Percentiles rank a stretch among this genome's conserved stretches.
phyloP scores from a whole-genome alignment of 2,797 vertebrate genomes.

The Thaleichthys pacificus region DNA sequence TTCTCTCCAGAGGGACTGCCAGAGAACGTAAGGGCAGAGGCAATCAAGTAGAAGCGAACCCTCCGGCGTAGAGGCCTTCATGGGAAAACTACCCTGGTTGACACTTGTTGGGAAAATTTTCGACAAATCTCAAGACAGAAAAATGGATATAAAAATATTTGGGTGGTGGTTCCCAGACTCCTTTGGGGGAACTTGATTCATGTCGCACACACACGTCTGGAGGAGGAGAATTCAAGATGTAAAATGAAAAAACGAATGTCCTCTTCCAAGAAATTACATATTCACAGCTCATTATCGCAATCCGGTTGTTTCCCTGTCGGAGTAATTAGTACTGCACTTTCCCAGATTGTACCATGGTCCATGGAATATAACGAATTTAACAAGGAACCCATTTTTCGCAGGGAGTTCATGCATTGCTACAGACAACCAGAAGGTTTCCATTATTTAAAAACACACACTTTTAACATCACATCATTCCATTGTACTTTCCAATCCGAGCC shows the following conservation, averaged over 20 bases:
- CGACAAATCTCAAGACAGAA: neutral
- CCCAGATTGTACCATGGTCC: slow-evolving; percentile 19
- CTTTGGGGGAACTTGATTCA: slow-evolving; percentile 27
- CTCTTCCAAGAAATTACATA: slow-evolving; percentile 18
- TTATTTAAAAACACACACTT: too few species aligned
- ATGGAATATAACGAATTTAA: neutral
- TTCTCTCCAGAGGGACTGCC: slow-evolving; percentile 3
- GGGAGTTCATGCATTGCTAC: too few species aligned
- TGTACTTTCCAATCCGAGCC: too few species aligned
- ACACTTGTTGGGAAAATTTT: slow-evolving; percentile 5
- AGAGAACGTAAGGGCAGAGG: neutral
- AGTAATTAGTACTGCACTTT: slow-evolving; percentile 12
- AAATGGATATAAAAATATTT: slow-evolving; percentile 21
- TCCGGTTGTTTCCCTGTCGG: slow-evolving; percentile 4
- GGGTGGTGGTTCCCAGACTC: slow-evolving; percentile 33
- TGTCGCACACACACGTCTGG: slow-evolving; percentile 31
- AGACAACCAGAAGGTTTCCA: too few species aligned
- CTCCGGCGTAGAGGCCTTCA: slow-evolving; percentile 3
- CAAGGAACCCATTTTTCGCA: neutral
- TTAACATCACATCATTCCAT: too few species aligned
- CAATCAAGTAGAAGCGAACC: slow-evolving; percentile 12
- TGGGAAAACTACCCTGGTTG: slow-evolving; percentile 7
- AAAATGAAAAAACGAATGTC: slow-evolving; percentile 8
- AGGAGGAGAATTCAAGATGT: slow-evolving; percentile 30
- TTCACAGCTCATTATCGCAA: slow-evolving; percentile 33